Percentiles rank a stretch among this genome's conserved stretches.
These are phyloP conservation scores for Dryococelus australis DNA, from an alignment of 2,888 invertebrate species.

Conservation along the genomic window DNA sequence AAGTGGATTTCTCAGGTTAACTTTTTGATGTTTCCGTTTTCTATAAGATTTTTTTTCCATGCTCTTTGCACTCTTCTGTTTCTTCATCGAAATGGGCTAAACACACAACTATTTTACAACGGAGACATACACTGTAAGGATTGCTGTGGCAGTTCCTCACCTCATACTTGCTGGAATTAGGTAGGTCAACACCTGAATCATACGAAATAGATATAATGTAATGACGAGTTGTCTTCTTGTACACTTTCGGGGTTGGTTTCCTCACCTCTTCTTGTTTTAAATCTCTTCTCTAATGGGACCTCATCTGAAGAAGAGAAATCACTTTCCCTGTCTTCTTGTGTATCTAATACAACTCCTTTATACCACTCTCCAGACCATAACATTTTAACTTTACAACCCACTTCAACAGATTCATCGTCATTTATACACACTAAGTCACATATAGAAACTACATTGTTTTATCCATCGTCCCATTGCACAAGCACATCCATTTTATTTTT, in stretches of 20 bases:
- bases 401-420: not conserved
- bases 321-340: not conserved
- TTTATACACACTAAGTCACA: not conserved
- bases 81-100: not conserved
- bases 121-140: not conserved
- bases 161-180: not conserved
- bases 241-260: not conserved
- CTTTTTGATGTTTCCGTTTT: not conserved
- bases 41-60: not conserved
- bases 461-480: not conserved
- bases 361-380: not conserved
- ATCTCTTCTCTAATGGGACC: conserved; percentile 1
- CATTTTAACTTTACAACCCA: not conserved
- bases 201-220: not conserved
- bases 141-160: not conserved
- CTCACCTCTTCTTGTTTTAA: not conserved
- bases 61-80: not conserved
- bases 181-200: conserved; percentile 1
- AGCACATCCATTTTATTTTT: not conserved
- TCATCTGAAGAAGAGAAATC: conserved; percentile 2
- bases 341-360: not conserved
- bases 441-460: not conserved
- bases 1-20: no score
- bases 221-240: not conserved
- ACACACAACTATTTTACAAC: not conserved